A percentile compares a stretch with the other conserved stretches of the same genome.
Evolutionary conservation across 2,113 vertebrate genomes (phyloP).

Genomic region (Pseudorhombus dupliciocellatus): DNA sequence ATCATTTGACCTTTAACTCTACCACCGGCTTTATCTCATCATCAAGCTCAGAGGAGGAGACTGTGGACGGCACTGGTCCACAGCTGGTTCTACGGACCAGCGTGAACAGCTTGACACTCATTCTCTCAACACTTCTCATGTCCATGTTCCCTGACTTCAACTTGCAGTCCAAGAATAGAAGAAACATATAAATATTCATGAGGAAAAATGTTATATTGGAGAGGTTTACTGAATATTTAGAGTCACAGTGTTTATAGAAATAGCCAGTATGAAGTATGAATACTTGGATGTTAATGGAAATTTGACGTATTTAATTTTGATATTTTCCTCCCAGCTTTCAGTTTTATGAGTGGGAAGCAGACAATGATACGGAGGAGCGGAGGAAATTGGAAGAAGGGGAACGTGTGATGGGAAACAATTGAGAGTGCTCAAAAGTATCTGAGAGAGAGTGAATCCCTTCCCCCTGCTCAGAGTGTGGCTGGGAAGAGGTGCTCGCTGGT

Average conservation of each 20-base stretch:
- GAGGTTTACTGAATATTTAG: too few relatives aligned
- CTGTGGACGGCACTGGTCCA: too few relatives aligned
- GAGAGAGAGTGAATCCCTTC: conserved; percentile 5
- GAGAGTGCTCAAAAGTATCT: neutral
- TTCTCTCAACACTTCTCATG: too few relatives aligned
- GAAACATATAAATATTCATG: too few relatives aligned
- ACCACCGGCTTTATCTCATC: too few relatives aligned
- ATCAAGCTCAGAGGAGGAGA: too few relatives aligned
- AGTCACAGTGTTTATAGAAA: neutral
- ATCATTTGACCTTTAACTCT: too few relatives aligned
- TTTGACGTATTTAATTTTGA: neutral
- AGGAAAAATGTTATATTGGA: too few relatives aligned
- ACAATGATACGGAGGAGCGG: neutral
- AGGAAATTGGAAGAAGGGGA: conserved; percentile 1
- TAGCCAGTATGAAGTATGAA: neutral
- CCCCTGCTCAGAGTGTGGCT: conserved; percentile 6
- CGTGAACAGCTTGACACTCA: too few relatives aligned
- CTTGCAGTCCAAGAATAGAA: too few relatives aligned
- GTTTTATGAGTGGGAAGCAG: neutral
- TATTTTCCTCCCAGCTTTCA: neutral
- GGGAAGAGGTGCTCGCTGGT: conserved; percentile 32
- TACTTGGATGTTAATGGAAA: neutral
- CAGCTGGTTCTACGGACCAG: too few relatives aligned
- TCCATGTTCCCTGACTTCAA: too few relatives aligned
- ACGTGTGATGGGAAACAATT: conserved; percentile 20